These are phyloP conservation scores for Paralichthys olivaceus DNA, from an alignment of 2,113 vertebrate species.

Conservation along the genomic window DNA sequence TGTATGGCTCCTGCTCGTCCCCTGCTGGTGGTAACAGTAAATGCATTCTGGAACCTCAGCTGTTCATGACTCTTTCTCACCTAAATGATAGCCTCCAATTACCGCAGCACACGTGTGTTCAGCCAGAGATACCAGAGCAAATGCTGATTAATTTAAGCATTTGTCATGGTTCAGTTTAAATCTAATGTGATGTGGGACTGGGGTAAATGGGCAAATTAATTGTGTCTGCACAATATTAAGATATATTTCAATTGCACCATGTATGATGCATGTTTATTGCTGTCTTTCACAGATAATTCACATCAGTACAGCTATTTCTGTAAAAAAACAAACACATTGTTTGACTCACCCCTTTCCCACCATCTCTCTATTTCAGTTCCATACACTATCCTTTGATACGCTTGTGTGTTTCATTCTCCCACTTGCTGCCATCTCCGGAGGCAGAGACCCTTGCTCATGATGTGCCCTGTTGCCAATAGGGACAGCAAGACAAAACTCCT, in stretches of 20 bases:
- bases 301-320: neutral
- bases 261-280: no score
- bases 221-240: neutral
- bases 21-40: conserved; percentile 52
- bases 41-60: conserved; percentile 44
- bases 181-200: conserved; percentile 34
- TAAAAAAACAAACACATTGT: neutral
- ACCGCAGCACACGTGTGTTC: conserved; percentile 38
- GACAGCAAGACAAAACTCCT: conserved; percentile 44
- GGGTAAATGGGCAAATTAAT: conserved; percentile 33
- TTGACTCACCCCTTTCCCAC: neutral
- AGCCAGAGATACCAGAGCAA: conserved; percentile 35
- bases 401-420: conserved; percentile 1
- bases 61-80: conserved; percentile 45
- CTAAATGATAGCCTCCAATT: conserved; percentile 56
- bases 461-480: conserved; percentile 25
- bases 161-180: conserved; percentile 24
- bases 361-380: neutral
- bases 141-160: conserved; percentile 43
- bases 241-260: neutral
- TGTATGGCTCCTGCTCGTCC: conserved; percentile 52
- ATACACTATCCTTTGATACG: neutral
- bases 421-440: conserved; percentile 15
- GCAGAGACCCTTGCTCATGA: conserved; percentile 23
- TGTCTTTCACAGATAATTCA: neutral